These are phyloP conservation scores for Acanthochromis polyacanthus DNA, from an alignment of 2,113 vertebrate species.

Conservation along the genomic window DNA sequence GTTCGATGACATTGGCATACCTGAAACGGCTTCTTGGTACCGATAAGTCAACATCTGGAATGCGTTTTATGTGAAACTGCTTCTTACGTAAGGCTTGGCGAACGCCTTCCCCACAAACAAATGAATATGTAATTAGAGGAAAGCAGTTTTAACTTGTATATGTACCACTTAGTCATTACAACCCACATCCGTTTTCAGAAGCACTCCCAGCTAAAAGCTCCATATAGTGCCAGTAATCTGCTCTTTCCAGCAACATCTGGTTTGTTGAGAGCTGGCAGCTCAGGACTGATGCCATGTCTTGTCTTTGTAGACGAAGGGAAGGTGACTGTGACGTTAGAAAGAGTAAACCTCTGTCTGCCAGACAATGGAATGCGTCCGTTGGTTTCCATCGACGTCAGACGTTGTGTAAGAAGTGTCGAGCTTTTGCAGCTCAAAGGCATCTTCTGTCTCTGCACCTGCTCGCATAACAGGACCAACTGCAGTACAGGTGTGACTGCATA, in stretches of 20 bases:
- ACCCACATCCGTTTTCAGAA: background rate
- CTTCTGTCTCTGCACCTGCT: constrained; percentile 20
- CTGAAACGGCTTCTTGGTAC: constrained; percentile 10
- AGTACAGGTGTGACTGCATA: constrained; percentile 20
- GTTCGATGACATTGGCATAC: constrained; percentile 3
- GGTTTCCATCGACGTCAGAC: constrained; percentile 70
- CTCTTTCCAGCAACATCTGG: constrained; percentile 43
- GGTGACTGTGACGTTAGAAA: constrained; percentile 42
- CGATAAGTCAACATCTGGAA: background rate
- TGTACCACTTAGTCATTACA: background rate
- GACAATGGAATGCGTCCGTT: constrained; percentile 62
- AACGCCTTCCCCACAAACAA: background rate
- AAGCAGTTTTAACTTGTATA: background rate
- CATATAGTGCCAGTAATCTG: background rate
- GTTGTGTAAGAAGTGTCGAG: constrained; percentile 33
- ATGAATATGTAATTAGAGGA: background rate
- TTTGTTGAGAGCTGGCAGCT: constrained; percentile 36
- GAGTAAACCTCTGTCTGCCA: constrained; percentile 48
- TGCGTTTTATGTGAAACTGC: too few species aligned
- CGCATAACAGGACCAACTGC: background rate
- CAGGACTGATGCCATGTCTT: constrained; percentile 39
- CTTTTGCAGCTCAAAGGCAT: constrained; percentile 7
- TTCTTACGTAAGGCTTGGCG: too few species aligned
- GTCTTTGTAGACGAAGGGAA: constrained; percentile 12
- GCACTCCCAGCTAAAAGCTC: background rate